Conservation (phyloP, 2,888 invertebrate species). For the Zhuqinia jingwanae region DNA sequence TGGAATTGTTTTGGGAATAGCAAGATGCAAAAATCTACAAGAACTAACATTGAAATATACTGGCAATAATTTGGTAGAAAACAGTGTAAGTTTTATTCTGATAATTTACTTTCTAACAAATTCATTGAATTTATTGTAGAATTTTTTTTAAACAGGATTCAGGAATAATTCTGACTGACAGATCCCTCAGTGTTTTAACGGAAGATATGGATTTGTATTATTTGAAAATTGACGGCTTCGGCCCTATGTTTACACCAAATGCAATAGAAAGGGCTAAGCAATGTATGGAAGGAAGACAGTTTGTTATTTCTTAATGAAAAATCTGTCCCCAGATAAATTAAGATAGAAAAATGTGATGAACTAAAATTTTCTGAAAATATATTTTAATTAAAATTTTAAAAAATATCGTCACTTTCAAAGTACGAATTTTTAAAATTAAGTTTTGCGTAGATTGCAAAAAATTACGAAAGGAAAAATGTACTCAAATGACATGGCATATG, state of each 20-base stretch:
- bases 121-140: no score
- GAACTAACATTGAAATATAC: slow-evolving; percentile 60
- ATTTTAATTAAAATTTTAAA: neutral
- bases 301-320: neutral
- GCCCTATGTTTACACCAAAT: slow-evolving; percentile 43
- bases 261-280: slow-evolving; percentile 39
- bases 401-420: no score
- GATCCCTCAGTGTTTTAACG: slow-evolving; percentile 43
- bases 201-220: slow-evolving; percentile 63
- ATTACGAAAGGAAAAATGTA: no score
- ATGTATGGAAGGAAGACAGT: slow-evolving; percentile 41
- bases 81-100: slow-evolving; percentile 43
- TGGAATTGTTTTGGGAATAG: slow-evolving; percentile 68
- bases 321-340: no score
- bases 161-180: slow-evolving; percentile 46
- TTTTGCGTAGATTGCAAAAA: no score
- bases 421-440: no score
- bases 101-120: no score
- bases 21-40: slow-evolving; percentile 50
- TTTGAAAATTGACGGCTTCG: slow-evolving; percentile 70
- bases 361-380: neutral
- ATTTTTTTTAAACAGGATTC: slow-evolving; percentile 48
- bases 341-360: no score
- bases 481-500: no score
- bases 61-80: neutral